Percentiles rank a stretch among this genome's conserved stretches.
phyloP scores from a whole-genome alignment of 2,797 vertebrate genomes.

The Halcyon badia region DNA sequence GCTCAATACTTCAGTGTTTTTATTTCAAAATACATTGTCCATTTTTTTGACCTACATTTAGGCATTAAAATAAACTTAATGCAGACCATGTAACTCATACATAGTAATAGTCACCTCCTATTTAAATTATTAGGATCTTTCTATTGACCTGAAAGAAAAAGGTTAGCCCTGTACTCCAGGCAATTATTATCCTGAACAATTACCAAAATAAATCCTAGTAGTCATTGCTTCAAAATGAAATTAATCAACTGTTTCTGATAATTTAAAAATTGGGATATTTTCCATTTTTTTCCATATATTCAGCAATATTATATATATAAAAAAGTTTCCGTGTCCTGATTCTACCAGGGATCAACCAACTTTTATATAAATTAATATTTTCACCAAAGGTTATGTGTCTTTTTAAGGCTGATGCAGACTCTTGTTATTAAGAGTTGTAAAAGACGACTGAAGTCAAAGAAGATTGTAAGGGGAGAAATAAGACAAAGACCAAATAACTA shows the following conservation, averaged over 20 bases:
- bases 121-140: neutral
- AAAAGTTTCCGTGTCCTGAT: neutral
- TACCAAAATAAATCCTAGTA: neutral
- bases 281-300: neutral
- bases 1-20: neutral
- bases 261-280: neutral
- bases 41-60: neutral
- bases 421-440: neutral
- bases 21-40: neutral
- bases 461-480: neutral
- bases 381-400: neutral
- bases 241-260: neutral
- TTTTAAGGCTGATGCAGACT: neutral
- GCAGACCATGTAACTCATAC: neutral
- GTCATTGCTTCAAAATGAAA: neutral
- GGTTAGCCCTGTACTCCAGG: neutral
- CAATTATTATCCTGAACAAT: neutral
- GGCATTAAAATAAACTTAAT: neutral
- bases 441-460: neutral
- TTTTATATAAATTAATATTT: neutral
- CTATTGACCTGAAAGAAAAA: neutral
- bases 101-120: neutral
- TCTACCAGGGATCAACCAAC: neutral
- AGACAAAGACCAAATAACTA: neutral
- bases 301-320: neutral